A percentile compares a stretch with the other conserved stretches of the same genome.
phyloP scores from a whole-genome alignment of 1,140 invertebrate genomes.

The Platorchestia sp. region DNA sequence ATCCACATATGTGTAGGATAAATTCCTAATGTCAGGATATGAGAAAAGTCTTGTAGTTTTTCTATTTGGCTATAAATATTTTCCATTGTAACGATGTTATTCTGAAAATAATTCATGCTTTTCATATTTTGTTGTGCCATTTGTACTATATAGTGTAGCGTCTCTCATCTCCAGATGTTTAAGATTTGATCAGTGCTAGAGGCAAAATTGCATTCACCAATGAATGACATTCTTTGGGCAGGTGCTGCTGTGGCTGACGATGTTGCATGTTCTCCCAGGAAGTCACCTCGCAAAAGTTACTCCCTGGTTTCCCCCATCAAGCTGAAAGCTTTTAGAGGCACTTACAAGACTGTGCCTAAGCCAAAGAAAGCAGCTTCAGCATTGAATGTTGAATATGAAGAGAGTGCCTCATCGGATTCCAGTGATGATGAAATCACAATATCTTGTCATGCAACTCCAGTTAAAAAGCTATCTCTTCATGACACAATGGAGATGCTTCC shows the following conservation, averaged over 20 bases:
- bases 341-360: conserved; percentile 15
- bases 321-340: background rate
- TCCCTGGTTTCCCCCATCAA: background rate
- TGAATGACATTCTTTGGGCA: background rate
- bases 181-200: no score
- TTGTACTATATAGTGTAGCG: no score
- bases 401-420: background rate
- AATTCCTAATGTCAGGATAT: no score
- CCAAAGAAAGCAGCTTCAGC: background rate
- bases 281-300: background rate
- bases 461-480: background rate
- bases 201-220: background rate
- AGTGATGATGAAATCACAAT: conserved; percentile 38
- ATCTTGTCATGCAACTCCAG: background rate
- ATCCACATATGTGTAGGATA: no score
- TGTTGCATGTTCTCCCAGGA: background rate
- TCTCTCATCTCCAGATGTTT: no score
- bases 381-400: background rate
- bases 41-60: no score
- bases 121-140: no score
- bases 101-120: no score
- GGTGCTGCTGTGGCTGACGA: background rate
- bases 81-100: no score
- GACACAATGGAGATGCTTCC: background rate
- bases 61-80: no score